Evolutionary conservation across 2,888 invertebrate species (phyloP).

Genomic region (Conus canariensis): DNA sequence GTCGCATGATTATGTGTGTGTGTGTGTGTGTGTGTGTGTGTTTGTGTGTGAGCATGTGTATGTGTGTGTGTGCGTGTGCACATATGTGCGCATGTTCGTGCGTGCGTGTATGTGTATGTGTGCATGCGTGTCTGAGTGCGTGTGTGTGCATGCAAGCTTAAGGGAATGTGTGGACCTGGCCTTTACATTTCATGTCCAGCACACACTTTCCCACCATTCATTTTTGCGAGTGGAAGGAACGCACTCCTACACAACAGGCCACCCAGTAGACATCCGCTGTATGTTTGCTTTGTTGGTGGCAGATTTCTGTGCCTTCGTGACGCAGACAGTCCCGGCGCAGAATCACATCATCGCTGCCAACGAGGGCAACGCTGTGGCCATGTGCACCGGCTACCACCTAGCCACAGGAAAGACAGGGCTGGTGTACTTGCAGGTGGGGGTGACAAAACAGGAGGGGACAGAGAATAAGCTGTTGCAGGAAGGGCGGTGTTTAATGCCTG

Average conservation of each 20-base stretch:
- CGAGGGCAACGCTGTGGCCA: slow-evolving; percentile 79
- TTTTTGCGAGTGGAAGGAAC: no score
- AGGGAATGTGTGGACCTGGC: no score
- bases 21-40: slow-evolving; percentile 6
- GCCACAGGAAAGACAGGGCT: slow-evolving; percentile 78
- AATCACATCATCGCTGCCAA: slow-evolving; percentile 79
- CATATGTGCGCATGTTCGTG: not conserved
- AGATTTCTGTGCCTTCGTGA: slow-evolving; percentile 80
- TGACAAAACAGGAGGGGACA: not conserved
- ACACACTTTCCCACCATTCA: no score
- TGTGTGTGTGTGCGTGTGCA: not conserved
- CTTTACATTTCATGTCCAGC: no score
- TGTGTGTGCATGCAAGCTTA: no score
- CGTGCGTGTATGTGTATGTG: not conserved
- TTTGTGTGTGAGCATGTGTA: not conserved
- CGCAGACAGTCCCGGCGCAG: slow-evolving; percentile 72
- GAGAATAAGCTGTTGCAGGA: not conserved
- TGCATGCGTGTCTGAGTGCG: not conserved
- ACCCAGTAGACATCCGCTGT: not conserved
- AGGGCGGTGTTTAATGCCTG: no score
- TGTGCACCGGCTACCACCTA: slow-evolving; percentile 79
- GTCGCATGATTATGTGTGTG: not conserved
- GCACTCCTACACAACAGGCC: no score
- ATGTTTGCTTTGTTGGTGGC: not conserved
- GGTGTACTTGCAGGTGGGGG: slow-evolving; percentile 78